Percentiles rank a stretch among this genome's conserved stretches.
Evolutionary conservation across 2,888 invertebrate species (phyloP).

Genomic region (Cordilura impudica): DNA sequence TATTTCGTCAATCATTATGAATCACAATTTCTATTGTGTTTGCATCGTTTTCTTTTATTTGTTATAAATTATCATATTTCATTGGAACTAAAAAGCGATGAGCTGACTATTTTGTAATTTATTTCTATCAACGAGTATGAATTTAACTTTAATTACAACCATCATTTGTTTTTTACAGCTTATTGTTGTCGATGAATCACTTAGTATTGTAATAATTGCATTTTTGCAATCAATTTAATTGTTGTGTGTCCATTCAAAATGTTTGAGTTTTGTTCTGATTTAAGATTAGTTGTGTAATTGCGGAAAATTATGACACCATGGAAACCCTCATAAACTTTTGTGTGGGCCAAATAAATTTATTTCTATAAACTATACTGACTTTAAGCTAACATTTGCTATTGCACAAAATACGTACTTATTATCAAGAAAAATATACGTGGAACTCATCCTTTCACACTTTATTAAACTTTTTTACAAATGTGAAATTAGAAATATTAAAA

Average conservation of each 20-base stretch:
- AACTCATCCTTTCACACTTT: too few relatives aligned
- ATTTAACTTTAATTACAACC: neutral
- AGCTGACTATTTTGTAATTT: conserved; percentile 6
- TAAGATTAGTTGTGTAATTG: neutral
- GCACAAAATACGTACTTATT: too few relatives aligned
- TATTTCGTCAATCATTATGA: conserved; percentile 13
- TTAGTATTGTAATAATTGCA: neutral
- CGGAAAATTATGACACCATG: too few relatives aligned
- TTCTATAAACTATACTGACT: too few relatives aligned
- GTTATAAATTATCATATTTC: conserved; percentile 52
- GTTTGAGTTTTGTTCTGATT: neutral
- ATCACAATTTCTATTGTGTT: conserved; percentile 23
- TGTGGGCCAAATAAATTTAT: too few relatives aligned
- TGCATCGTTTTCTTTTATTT: neutral
- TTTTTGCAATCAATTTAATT: conserved; percentile 18
- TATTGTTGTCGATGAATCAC: neutral
- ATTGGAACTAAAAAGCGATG: conserved; percentile 36
- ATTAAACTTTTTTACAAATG: too few relatives aligned
- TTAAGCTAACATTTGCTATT: too few relatives aligned
- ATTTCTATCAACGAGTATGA: neutral
- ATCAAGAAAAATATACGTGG: too few relatives aligned
- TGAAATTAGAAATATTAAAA: too few relatives aligned
- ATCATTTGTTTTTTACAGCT: too few relatives aligned
- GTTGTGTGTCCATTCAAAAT: neutral
- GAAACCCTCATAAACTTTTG: too few relatives aligned